Evolutionary conservation across 2,113 vertebrate genomes (phyloP).

Genomic region (Leucosticte australis): DNA sequence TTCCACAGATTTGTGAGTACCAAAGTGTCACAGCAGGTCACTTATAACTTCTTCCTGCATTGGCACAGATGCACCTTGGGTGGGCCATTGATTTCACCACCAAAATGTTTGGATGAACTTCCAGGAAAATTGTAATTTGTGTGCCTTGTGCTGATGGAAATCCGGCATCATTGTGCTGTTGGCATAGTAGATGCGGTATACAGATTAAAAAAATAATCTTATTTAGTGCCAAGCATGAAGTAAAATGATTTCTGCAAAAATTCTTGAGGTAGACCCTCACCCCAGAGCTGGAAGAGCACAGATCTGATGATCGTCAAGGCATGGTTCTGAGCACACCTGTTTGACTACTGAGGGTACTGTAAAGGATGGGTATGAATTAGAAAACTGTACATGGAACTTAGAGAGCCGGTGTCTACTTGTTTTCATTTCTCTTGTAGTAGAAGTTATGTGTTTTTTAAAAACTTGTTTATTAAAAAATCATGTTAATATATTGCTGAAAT

Average conservation of each 20-base stretch:
- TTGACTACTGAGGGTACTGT: neutral
- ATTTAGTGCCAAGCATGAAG: neutral
- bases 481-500: neutral
- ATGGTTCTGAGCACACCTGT: neutral
- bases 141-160: neutral
- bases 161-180: neutral
- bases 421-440: neutral
- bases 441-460: neutral
- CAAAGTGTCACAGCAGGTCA: neutral
- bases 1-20: neutral
- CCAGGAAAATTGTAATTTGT: neutral
- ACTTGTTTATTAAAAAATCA: fast-evolving
- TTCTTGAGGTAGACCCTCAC: neutral
- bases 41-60: neutral
- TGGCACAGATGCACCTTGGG: neutral
- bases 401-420: neutral
- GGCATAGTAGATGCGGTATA: fast-evolving
- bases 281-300: neutral
- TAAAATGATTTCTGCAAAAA: neutral
- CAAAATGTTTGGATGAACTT: neutral
- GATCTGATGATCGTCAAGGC: neutral
- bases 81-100: neutral
- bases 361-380: neutral
- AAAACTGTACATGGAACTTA: neutral
- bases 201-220: fast-evolving